Evolutionary conservation across 2,113 vertebrate genomes (phyloP).

Genomic region (Scolopax mira): DNA sequence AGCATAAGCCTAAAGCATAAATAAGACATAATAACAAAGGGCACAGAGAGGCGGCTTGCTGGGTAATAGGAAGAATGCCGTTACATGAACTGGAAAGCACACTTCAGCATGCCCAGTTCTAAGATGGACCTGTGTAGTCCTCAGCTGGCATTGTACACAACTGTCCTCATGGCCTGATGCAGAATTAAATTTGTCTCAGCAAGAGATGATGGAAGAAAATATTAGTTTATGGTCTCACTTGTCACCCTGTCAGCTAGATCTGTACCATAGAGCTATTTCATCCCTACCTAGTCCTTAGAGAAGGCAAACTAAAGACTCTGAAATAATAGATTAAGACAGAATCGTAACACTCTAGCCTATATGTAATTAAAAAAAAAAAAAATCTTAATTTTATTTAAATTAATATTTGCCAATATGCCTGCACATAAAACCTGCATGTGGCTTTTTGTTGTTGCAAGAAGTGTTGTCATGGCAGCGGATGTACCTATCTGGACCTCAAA

Average conservation of each 20-base stretch:
- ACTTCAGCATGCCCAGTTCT: neutral
- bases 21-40: neutral
- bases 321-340: neutral
- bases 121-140: neutral
- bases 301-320: neutral
- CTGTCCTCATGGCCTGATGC: neutral
- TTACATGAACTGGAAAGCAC: neutral
- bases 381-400: neutral
- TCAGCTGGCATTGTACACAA: neutral
- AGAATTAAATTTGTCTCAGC: neutral
- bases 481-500: neutral
- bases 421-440: neutral
- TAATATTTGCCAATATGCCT: neutral
- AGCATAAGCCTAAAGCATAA: neutral
- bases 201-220: neutral
- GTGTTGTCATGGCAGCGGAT: neutral
- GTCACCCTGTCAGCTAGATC: neutral
- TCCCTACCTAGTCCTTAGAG: neutral
- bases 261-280: rapidly evolving
- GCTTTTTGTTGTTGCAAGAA: neutral
- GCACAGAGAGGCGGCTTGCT: neutral
- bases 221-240: neutral
- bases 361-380: too few species aligned
- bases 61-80: neutral
- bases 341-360: neutral